Evolutionary conservation across 2,888 invertebrate genomes (phyloP), one percentile per base, ranked within the genome.

Genomic region (Chrysolina oricalcia): DNA sequence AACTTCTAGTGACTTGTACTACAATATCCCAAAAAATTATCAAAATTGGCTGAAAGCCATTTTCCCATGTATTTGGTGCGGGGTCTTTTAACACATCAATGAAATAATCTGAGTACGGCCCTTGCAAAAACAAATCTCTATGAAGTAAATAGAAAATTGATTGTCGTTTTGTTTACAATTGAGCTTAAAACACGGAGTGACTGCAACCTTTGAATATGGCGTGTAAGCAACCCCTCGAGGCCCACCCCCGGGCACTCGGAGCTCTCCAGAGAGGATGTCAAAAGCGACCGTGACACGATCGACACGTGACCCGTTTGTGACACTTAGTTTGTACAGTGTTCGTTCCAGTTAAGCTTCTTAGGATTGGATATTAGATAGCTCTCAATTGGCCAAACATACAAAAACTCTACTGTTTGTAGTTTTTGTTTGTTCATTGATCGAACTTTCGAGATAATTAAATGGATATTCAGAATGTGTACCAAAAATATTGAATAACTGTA

Each of bases 301-400:
- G 74, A 72, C 78, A 78, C 78, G 78, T 78, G 78, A 70, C 73
- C 75, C 35, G 46, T 56, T 77, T 68, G 50, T 64, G 63, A 68
- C 67, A 64, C 19, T 50, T 48, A 71, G 59, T 70, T 71, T 62
- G 69, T 50, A 53, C 76, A 59, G 71, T 80, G 78, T 82, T 80
- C 77, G 65, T 74, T 75, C 74, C 78, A 72, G 74, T 40, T 82
- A 83, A 83, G 79, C 83, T 78, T 75, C 80, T 80, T 81, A 79
- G 43, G 46, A 66, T 72, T 63, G 69, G 63, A 67, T 53, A 53
- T 73, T 56, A 63, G 63, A 67, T 53, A 53, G 21, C 53, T 13
- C 53, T 53, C 53, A 19, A 19, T 53, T 9, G 53, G 53, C 21
- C 53, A 17, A 53, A 53, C 10, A 21, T 53, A 21, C 53, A 53